These are phyloP conservation scores for Laticauda laticaudata DNA, from an alignment of 2,113 vertebrate species.

Conservation along the genomic window DNA sequence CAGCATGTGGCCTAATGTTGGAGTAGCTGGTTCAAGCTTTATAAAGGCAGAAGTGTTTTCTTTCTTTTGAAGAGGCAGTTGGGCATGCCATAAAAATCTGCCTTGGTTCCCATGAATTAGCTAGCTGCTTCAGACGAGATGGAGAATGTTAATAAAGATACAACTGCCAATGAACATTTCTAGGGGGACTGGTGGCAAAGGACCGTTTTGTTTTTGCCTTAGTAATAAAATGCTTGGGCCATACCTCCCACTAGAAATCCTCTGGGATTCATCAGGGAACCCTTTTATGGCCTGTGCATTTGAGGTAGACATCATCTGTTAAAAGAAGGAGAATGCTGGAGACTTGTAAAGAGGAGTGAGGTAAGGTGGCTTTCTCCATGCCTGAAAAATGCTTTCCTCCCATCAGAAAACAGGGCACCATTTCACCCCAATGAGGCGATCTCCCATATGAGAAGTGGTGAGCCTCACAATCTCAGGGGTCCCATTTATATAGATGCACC, in stretches of 20 bases:
- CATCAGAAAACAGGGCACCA: neutral
- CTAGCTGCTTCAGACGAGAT: neutral
- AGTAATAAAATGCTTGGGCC: neutral
- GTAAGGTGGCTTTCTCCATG: neutral
- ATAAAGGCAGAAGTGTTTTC: neutral
- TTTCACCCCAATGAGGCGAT: neutral
- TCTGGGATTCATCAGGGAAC: neutral
- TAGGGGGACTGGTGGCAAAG: neutral
- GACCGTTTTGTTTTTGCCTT: neutral
- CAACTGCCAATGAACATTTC: neutral
- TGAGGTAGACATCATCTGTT: neutral
- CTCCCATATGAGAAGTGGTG: neutral
- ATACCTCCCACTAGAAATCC: neutral
- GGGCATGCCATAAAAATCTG: neutral
- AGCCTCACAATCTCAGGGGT: neutral
- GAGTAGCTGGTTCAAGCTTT: neutral
- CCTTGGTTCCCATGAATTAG: neutral
- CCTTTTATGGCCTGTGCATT: neutral
- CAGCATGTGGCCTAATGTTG: neutral
- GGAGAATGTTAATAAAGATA: neutral
- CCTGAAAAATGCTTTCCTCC: neutral
- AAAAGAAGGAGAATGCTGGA: neutral
- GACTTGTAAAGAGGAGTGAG: neutral
- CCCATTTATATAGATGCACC: too few relatives aligned
- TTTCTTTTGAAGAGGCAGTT: neutral